Conservation (phyloP, 2,797 vertebrate genomes). For the Galagoides demidoff region DNA sequence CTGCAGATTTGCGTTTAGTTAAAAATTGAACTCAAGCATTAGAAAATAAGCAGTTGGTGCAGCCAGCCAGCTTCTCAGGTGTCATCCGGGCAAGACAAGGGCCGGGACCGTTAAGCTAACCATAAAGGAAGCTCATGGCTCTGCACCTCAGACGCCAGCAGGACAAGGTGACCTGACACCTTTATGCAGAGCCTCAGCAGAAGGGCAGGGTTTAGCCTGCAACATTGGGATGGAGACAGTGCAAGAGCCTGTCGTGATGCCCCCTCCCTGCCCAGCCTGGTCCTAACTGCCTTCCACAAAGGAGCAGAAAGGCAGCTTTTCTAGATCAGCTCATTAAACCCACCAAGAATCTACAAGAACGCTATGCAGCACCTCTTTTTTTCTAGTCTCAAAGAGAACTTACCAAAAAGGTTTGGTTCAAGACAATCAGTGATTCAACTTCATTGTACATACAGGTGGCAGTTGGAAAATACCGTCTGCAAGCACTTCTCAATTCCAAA, state of each 20-base stretch:
- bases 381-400: constrained; percentile 62
- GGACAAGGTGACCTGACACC: constrained; percentile 9
- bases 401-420: constrained; percentile 61
- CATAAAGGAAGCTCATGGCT: constrained; percentile 68
- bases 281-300: constrained; percentile 23
- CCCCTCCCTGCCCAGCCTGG: constrained; percentile 12
- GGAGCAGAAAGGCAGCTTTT: constrained; percentile 16
- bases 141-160: constrained; percentile 55
- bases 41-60: constrained; percentile 69
- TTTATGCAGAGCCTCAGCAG: constrained; percentile 42
- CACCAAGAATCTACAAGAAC: background rate
- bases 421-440: constrained; percentile 82
- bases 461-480: constrained; percentile 30
- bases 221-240: constrained; percentile 30
- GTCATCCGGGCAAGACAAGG: constrained; percentile 43
- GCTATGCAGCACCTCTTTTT: background rate
- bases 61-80: constrained; percentile 74
- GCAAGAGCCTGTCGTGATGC: background rate
- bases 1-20: constrained; percentile 61
- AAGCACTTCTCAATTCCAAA: constrained; percentile 56
- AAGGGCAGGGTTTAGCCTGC: background rate
- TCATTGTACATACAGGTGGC: constrained; percentile 49
- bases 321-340: background rate
- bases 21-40: constrained; percentile 53
- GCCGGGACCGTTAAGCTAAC: constrained; percentile 27